A percentile compares a stretch with the other conserved stretches of the same genome.
Conservation (phyloP, 2,888 invertebrate genomes). For the Aspidapion aeneum region DNA sequence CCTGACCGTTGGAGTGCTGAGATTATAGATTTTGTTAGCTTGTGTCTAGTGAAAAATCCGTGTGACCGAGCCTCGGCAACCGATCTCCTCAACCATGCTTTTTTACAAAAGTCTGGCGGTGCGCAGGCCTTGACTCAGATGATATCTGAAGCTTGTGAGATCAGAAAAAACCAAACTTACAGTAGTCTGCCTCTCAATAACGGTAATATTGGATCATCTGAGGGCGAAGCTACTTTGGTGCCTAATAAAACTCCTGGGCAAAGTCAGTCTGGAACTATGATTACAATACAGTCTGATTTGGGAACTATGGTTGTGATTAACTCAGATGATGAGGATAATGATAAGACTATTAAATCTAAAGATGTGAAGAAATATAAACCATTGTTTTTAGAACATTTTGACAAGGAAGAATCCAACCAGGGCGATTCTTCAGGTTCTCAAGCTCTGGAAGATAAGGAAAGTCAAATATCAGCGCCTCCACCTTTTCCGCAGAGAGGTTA, state of each 20-base stretch:
- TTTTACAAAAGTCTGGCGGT: conserved; percentile 71
- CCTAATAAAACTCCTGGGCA: conserved; percentile 53
- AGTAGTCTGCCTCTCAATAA: conserved; percentile 51
- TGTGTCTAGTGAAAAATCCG: conserved; percentile 88
- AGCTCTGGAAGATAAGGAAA: background rate
- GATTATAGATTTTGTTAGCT: conserved; percentile 96
- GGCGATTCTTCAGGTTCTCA: conserved; percentile 12
- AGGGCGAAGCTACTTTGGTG: conserved; percentile 62
- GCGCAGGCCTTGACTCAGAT: conserved; percentile 82
- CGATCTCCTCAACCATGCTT: conserved; percentile 83
- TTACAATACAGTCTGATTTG: conserved; percentile 75
- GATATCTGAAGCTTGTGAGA: conserved; percentile 92
- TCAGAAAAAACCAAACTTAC: conserved; percentile 78
- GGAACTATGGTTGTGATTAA: conserved; percentile 94
- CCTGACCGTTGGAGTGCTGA: conserved; percentile 96
- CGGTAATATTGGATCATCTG: conserved; percentile 17
- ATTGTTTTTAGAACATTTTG: conserved; percentile 92
- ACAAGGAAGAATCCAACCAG: conserved; percentile 53
- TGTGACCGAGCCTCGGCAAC: conserved; percentile 92
- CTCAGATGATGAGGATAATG: conserved; percentile 73
- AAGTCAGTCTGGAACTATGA: conserved; percentile 51
- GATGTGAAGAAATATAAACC: conserved; percentile 85
- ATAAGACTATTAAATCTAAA: conserved; percentile 86
- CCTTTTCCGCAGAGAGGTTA: background rate
- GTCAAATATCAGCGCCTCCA: conserved; percentile 7